phyloP scores from a whole-genome alignment of 2,888 invertebrate species.

The Chrysolina americana region DNA sequence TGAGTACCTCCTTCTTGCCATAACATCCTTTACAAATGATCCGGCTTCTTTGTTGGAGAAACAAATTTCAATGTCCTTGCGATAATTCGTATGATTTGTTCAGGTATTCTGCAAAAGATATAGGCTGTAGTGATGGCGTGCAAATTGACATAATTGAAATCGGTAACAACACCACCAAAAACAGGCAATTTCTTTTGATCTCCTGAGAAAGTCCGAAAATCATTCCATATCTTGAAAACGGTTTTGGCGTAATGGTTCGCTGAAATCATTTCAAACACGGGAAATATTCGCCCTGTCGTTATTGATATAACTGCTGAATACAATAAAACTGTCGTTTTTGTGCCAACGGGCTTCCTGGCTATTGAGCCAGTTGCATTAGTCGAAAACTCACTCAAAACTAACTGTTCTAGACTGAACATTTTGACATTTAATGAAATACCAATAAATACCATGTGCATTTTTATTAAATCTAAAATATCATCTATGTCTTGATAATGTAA shows the following conservation, averaged over 20 bases:
- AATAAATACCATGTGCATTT: no score
- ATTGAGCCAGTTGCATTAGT: neutral
- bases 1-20: no score
- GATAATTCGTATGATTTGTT: neutral
- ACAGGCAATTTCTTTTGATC: neutral
- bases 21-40: no score
- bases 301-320: neutral
- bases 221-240: neutral
- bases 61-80: no score
- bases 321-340: neutral
- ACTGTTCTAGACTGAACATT: no score
- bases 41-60: no score
- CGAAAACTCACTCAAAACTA: no score
- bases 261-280: slow-evolving; percentile 10
- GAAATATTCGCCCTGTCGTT: neutral
- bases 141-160: neutral
- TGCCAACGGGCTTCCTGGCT: neutral
- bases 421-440: no score
- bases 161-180: neutral
- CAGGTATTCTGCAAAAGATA: neutral
- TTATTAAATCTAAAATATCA: no score
- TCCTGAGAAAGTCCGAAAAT: neutral
- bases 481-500: no score
- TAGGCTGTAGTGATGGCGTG: neutral
- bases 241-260: neutral